A percentile compares a stretch with the other conserved stretches of the same genome.
Evolutionary conservation across 2,888 invertebrate species (phyloP).

Genomic region (Argyresthia albistria): DNA sequence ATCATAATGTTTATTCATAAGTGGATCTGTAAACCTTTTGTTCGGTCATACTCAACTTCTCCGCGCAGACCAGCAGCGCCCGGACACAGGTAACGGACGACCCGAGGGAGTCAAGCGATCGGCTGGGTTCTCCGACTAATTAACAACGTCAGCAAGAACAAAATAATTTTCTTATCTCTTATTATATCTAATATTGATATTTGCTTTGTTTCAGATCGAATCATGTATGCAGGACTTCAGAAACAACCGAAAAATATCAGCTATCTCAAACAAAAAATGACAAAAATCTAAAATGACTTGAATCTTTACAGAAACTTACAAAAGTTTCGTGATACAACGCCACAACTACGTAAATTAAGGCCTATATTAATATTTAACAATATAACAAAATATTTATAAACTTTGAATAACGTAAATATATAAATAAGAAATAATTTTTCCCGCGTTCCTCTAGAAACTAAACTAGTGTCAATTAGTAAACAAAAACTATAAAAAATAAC

Average conservation of each 20-base stretch:
- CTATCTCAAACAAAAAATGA: too few relatives aligned
- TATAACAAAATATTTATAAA: too few relatives aligned
- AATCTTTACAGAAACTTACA: slow-evolving; percentile 17
- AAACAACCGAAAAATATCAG: too few relatives aligned
- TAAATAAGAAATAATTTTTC: slow-evolving; percentile 17
- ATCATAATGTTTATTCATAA: too few relatives aligned
- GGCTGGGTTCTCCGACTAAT: too few relatives aligned
- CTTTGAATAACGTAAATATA: slow-evolving; percentile 8
- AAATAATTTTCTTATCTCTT: too few relatives aligned
- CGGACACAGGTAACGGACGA: slow-evolving; percentile 78
- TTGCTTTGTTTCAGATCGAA: neutral
- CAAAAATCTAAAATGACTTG: slow-evolving; percentile 9
- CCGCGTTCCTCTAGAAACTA: slow-evolving; percentile 48
- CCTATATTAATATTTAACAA: slow-evolving; percentile 20
- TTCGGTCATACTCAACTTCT: slow-evolving; percentile 89
- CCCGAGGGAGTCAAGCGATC: neutral
- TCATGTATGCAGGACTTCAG: neutral
- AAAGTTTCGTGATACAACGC: slow-evolving; percentile 26
- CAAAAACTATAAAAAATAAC: slow-evolving; percentile 12
- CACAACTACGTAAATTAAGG: slow-evolving; percentile 16
- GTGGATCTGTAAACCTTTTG: too few relatives aligned
- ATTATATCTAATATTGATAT: neutral
- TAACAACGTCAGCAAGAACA: too few relatives aligned
- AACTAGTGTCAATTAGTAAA: slow-evolving; percentile 45
- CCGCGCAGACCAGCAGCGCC: slow-evolving; percentile 90